Evolutionary conservation across 2,888 invertebrate species (phyloP), one percentile per base, ranked within the genome.

Genomic region (Chrysopilus asiliformis): DNA sequence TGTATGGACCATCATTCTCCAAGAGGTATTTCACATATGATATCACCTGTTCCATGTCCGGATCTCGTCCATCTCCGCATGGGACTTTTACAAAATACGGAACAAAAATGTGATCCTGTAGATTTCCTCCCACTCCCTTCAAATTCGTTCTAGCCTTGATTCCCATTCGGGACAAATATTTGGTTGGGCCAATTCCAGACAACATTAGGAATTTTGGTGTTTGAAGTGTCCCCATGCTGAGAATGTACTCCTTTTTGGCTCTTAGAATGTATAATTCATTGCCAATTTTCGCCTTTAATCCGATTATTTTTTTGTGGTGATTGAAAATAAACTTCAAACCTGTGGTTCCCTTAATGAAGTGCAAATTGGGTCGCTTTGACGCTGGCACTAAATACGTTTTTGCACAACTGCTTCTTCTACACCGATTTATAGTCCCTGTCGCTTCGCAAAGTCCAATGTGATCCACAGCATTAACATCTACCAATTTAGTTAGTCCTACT

Each of bases 131-230:
- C 6, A 37, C 36, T 3, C 30, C 12, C 9, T 24, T 16, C 15
- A n/a, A 16, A 8, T 32, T 30, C 4, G 26, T 15, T 3, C 26
- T 2, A 26, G 72, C 68, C n/a, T n/a, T n/a, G 35, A 83, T 70
- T 1, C 76, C 76, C 4, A 77, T 65, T 49, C 79, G 71, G 43
- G 70, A 52, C 3, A 86, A 63, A 53, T 86, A 79, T 7, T 67
- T 51, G 14, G 64, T 66, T 1, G 82, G 80, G 4, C 86, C 86
- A 2, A 91, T 62, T 1, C 93, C 93, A 28, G 73, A 74, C 22
- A 93, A 64, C 81, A 91, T 79, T 17, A 94, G 68, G n/a, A 94
- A 55, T 49, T 94, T 91, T 0, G 91, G 89, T 1, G 71, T 55
- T 47, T 72, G 70, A 4, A 32, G 29, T 10, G 17, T 4, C 6